A percentile compares a stretch with the other conserved stretches of the same genome.
These are phyloP conservation scores for Clamator glandarius DNA, from an alignment of 2,797 vertebrate species.

Conservation along the genomic window DNA sequence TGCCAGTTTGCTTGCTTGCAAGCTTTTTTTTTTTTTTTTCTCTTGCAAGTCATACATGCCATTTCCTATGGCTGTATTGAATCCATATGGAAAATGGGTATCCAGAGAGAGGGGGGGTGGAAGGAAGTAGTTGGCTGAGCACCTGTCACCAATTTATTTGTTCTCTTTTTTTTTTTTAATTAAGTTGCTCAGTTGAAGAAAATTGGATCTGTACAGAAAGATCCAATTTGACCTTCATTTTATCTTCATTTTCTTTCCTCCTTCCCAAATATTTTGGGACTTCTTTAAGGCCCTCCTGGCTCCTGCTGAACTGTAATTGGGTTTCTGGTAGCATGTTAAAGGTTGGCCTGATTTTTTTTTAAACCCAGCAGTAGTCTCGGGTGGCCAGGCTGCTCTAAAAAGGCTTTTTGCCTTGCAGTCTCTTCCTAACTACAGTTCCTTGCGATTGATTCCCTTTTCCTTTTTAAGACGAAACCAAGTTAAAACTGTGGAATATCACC, in stretches of 20 bases:
- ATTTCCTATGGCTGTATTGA: constrained; percentile 9
- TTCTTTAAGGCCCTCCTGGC: constrained; percentile 50
- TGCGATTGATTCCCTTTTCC: constrained; percentile 56
- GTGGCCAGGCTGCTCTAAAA: constrained; percentile 63
- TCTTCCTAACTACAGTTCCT: constrained; percentile 36
- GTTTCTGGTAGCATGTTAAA: constrained; percentile 64
- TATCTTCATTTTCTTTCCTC: constrained; percentile 48
- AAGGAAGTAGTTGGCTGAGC: constrained; percentile 47
- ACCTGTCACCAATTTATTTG: constrained; percentile 9
- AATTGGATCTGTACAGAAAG: constrained; percentile 48
- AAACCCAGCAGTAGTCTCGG: constrained; percentile 41
- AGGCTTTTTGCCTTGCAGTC: constrained; percentile 40
- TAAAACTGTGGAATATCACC: constrained; percentile 95
- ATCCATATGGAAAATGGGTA: constrained; percentile 26
- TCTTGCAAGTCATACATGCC: background rate
- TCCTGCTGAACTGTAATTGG: constrained; percentile 62
- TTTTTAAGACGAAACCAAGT: constrained; percentile 90
- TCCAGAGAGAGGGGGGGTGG: background rate
- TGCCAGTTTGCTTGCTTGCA: constrained; percentile 36
- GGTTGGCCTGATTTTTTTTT: constrained; percentile 63
- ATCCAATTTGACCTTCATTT: constrained; percentile 66
- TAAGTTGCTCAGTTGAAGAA: constrained; percentile 40
- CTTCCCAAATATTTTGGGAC: constrained; percentile 59
- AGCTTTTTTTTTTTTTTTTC: background rate
- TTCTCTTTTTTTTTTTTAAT: background rate